Evolutionary conservation across 2,797 vertebrate genomes (phyloP).

Genomic region (Pipistrellus pygmaeus): DNA sequence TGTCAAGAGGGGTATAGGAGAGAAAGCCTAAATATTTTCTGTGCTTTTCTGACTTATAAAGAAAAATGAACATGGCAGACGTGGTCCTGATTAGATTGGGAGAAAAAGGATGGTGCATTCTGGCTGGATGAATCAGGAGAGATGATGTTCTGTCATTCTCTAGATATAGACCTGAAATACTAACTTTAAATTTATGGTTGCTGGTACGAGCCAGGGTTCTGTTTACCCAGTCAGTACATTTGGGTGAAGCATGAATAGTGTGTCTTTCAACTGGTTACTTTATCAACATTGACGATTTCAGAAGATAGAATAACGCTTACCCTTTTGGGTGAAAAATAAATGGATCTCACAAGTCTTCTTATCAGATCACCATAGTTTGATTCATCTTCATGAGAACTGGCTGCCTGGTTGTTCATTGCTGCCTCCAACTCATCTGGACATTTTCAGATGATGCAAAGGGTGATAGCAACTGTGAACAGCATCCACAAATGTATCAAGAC

Average conservation of each 20-base stretch:
- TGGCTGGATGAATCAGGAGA: constrained; percentile 86
- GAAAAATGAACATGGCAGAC: constrained; percentile 88
- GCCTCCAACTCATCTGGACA: constrained; percentile 52
- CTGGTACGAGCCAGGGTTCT: constrained; percentile 80
- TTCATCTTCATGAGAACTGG: constrained; percentile 78
- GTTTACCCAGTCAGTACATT: constrained; percentile 84
- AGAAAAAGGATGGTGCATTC: constrained; percentile 87
- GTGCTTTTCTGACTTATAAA: constrained; percentile 84
- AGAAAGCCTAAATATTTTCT: constrained; percentile 82
- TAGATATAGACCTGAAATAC: constrained; percentile 87
- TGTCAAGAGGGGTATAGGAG: constrained; percentile 26
- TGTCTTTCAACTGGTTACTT: constrained; percentile 85
- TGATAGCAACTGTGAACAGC: constrained; percentile 45
- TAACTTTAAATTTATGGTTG: constrained; percentile 87
- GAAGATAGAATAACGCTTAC: constrained; percentile 86
- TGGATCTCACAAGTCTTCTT: constrained; percentile 83
- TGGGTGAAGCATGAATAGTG: constrained; percentile 82
- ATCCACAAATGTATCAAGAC: not conserved
- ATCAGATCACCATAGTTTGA: constrained; percentile 84
- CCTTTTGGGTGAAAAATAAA: constrained; percentile 73
- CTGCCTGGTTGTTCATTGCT: constrained; percentile 57
- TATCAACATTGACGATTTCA: constrained; percentile 86
- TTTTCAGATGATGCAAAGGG: constrained; percentile 61
- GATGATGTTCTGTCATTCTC: constrained; percentile 86
- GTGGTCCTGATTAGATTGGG: constrained; percentile 87